Conservation (phyloP, 2,888 invertebrate species). For the Toxonevra muliebris region DNA sequence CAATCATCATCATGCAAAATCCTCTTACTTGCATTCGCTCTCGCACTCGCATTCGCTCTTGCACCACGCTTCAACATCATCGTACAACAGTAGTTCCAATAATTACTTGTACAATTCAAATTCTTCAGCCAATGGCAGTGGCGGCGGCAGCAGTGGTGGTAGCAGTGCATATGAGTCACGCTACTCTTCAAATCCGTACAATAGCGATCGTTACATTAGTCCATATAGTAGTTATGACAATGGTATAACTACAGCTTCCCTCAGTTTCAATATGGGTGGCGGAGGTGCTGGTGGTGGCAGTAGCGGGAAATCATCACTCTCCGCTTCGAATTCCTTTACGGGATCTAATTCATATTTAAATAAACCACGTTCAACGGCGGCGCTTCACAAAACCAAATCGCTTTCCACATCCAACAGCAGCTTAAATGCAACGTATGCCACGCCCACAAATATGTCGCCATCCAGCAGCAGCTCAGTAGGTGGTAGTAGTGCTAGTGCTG, state of each 20-base stretch:
- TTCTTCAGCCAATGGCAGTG: slow-evolving; percentile 37
- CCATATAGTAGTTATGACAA: slow-evolving; percentile 65
- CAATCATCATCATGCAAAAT: slow-evolving; percentile 23
- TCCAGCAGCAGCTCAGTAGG: slow-evolving; percentile 37
- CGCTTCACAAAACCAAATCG: slow-evolving; percentile 53
- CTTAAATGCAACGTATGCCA: slow-evolving; percentile 47
- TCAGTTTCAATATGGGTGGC: slow-evolving; percentile 51
- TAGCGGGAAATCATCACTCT: slow-evolving; percentile 45
- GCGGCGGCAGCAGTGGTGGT: slow-evolving; percentile 21
- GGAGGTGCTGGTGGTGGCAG: slow-evolving; percentile 31
- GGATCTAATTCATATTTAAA: slow-evolving; percentile 50
- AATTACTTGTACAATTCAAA: slow-evolving; percentile 36
- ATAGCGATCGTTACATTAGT: slow-evolving; percentile 61
- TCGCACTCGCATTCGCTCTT: background rate
- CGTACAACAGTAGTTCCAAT: slow-evolving; percentile 41
- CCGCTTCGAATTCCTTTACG: slow-evolving; percentile 54
- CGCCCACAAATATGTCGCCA: slow-evolving; percentile 21
- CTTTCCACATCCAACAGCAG: slow-evolving; percentile 61
- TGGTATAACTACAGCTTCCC: slow-evolving; percentile 64
- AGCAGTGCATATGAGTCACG: slow-evolving; percentile 53
- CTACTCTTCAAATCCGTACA: slow-evolving; percentile 54
- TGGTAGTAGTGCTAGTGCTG: slow-evolving; percentile 46
- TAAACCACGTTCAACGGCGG: slow-evolving; percentile 31
- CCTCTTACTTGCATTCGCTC: slow-evolving; percentile 7
- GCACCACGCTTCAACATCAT: slow-evolving; percentile 33